Conservation (phyloP, 1,140 invertebrate species). For the Ptiloglossa arizonensis region DNA sequence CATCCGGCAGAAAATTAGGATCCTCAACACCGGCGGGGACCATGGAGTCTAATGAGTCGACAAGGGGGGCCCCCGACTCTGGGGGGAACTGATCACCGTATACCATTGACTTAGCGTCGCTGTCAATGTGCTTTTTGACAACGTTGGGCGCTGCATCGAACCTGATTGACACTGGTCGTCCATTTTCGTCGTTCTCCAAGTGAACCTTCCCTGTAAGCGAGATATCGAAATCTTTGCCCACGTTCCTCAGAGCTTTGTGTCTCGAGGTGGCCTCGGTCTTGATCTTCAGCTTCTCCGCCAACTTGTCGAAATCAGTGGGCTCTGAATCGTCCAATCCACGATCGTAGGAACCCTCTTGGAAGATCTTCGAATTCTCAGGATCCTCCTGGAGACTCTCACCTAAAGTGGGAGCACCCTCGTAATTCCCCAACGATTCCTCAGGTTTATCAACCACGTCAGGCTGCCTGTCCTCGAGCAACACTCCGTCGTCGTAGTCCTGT, state of each 20-base stretch:
- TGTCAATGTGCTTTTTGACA: no score
- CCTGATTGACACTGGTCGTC: slow-evolving; percentile 59
- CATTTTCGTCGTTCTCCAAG: slow-evolving; percentile 52
- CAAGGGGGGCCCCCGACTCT: slow-evolving; percentile 1
- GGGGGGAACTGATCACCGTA: slow-evolving; percentile 28
- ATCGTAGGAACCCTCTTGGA: not conserved
- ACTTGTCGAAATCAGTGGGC: not conserved
- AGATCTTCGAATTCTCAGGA: not conserved
- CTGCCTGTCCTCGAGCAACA: not conserved
- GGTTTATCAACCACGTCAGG: not conserved
- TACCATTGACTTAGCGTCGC: no score
- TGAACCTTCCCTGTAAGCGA: slow-evolving; percentile 67
- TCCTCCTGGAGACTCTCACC: not conserved
- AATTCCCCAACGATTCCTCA: not conserved
- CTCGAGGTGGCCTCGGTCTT: not conserved
- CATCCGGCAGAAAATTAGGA: slow-evolving; percentile 20
- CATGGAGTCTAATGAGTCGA: slow-evolving; percentile 7
- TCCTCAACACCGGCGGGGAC: not conserved
- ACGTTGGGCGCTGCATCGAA: slow-evolving; percentile 55
- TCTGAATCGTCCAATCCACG: not conserved
- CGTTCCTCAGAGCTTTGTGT: no score
- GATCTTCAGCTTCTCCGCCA: not conserved
- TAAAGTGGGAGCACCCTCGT: not conserved
- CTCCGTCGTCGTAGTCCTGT: not conserved
- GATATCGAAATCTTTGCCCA: slow-evolving; percentile 56